A percentile compares a stretch with the other conserved stretches of the same genome.
phyloP scores from a whole-genome alignment of 1,140 invertebrate species.

The Dryas iulia region DNA sequence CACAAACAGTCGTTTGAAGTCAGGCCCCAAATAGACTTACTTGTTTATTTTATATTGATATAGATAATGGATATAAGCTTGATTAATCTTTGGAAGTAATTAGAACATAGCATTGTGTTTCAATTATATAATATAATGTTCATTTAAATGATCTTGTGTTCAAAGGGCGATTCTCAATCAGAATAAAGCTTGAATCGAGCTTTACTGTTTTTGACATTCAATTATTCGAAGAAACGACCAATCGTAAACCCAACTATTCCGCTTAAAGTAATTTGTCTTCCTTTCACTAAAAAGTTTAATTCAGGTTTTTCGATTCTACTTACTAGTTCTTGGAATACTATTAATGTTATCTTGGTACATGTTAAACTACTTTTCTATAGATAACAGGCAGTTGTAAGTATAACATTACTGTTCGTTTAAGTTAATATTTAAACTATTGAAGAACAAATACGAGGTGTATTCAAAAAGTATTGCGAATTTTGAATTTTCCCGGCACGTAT shows the following conservation, averaged over 20 bases:
- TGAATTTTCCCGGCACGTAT: too few species aligned
- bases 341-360: too few species aligned
- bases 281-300: slow-evolving; percentile 8
- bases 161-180: not conserved
- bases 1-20: too few species aligned
- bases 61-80: too few species aligned
- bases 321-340: not conserved
- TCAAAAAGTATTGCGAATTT: too few species aligned
- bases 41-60: too few species aligned
- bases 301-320: not conserved
- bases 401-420: too few species aligned
- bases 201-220: slow-evolving; percentile 8
- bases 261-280: slow-evolving; percentile 4
- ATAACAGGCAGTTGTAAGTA: too few species aligned
- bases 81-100: not conserved
- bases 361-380: too few species aligned
- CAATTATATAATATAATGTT: not conserved
- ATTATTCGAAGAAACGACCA: slow-evolving; percentile 13
- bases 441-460: too few species aligned
- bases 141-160: not conserved
- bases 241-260: slow-evolving; percentile 10
- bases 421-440: too few species aligned
- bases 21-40: too few species aligned
- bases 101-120: not conserved
- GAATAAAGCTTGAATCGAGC: not conserved